These are phyloP conservation scores for Hyperopisus bebe DNA, from an alignment of 2,113 vertebrate genomes.

Conservation along the genomic window DNA sequence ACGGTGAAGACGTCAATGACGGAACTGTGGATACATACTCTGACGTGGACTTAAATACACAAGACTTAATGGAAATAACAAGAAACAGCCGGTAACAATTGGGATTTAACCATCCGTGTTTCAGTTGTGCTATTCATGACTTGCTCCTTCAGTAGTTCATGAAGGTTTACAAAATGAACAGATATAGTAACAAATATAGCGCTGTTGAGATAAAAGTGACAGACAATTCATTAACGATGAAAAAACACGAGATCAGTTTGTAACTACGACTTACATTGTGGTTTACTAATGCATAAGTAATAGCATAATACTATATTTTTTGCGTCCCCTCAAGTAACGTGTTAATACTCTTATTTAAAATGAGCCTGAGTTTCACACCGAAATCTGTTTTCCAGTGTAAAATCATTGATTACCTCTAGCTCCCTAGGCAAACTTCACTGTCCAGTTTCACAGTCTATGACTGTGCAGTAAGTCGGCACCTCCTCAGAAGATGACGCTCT, in stretches of 20 bases:
- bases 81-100: too few species aligned
- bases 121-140: too few species aligned
- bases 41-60: too few species aligned
- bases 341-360: background rate
- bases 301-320: background rate
- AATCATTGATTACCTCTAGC: background rate
- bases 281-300: background rate
- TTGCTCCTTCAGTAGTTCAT: too few species aligned
- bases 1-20: too few species aligned
- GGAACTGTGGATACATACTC: too few species aligned
- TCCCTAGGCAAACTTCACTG: background rate
- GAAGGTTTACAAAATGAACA: too few species aligned
- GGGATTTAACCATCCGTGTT: too few species aligned
- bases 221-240: background rate
- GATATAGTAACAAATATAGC: background rate
- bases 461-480: background rate
- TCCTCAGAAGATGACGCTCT: background rate
- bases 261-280: background rate
- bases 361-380: background rate
- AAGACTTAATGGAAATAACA: too few species aligned
- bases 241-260: background rate
- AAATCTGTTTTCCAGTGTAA: background rate
- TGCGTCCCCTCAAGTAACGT: background rate
- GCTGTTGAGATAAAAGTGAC: background rate
- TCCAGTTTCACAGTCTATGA: background rate